phyloP scores from a whole-genome alignment of 2,797 vertebrate species.

The Trachurus trachurus region DNA sequence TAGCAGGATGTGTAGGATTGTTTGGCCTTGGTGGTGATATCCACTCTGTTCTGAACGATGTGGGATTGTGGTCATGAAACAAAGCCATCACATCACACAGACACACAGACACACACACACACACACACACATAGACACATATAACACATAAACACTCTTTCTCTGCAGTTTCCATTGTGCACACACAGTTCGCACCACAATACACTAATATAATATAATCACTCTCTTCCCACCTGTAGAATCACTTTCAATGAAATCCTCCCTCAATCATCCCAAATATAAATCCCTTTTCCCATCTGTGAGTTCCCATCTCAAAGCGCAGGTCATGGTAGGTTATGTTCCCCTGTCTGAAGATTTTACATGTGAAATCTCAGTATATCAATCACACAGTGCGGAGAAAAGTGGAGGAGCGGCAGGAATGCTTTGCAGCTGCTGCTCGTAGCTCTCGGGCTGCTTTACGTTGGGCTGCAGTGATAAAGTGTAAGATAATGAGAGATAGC shows the following conservation, averaged over 20 bases:
- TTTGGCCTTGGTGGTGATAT: too few species aligned
- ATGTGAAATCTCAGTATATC: constrained; percentile 67
- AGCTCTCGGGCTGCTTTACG: constrained; percentile 27
- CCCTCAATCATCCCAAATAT: constrained; percentile 56
- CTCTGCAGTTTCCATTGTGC: constrained; percentile 2
- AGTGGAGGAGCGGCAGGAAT: constrained; percentile 70
- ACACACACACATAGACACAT: too few species aligned
- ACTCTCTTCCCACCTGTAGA: constrained; percentile 63
- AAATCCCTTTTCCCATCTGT: constrained; percentile 71
- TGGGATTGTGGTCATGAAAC: constrained; percentile 3
- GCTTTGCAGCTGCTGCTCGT: constrained; percentile 56
- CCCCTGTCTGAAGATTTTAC: constrained; percentile 64
- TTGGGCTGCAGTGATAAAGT: too few species aligned
- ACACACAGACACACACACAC: neutral
- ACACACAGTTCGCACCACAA: constrained; percentile 31
- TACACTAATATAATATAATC: constrained; percentile 39
- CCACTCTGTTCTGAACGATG: neutral
- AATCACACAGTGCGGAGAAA: constrained; percentile 69
- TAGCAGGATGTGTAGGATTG: too few species aligned
- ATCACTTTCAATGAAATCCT: constrained; percentile 59
- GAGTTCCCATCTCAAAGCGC: constrained; percentile 74
- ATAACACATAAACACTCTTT: constrained; percentile 3
- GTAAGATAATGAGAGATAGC: constrained; percentile 13
- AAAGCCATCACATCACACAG: constrained; percentile 17
- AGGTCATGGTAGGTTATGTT: constrained; percentile 69